Evolutionary conservation across 2,888 invertebrate species (phyloP).

Genomic region (Dione vanillae): DNA sequence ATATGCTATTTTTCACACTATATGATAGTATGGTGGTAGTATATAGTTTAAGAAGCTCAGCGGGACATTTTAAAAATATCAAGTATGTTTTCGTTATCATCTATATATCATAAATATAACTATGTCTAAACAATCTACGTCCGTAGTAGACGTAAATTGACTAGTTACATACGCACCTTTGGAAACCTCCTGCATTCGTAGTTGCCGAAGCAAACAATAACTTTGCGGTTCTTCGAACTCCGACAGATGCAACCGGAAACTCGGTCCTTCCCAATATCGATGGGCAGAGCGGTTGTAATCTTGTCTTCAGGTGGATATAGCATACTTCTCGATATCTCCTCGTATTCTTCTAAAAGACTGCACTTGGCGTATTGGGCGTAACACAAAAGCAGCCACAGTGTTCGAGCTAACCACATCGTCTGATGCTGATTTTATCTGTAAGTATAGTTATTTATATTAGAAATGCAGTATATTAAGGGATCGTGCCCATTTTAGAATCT

Average conservation of each 20-base stretch:
- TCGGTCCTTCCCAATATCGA: slow-evolving; percentile 65
- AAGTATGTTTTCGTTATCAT: no score
- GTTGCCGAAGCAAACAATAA: slow-evolving; percentile 82
- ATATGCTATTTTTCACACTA: no score
- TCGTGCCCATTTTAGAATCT: no score
- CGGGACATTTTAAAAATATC: no score
- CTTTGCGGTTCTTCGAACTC: slow-evolving; percentile 59
- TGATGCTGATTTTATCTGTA: slow-evolving; percentile 41
- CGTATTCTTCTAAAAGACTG: slow-evolving; percentile 66
- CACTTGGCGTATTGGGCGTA: slow-evolving; percentile 66
- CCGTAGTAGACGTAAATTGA: no score
- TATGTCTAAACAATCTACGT: no score
- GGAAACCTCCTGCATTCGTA: slow-evolving; percentile 80
- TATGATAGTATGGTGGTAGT: no score
- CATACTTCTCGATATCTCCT: slow-evolving; percentile 59
- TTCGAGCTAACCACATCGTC: slow-evolving; percentile 63
- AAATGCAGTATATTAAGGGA: no score
- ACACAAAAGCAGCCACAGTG: slow-evolving; percentile 72
- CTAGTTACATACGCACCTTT: slow-evolving; percentile 63
- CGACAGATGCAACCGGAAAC: slow-evolving; percentile 81
- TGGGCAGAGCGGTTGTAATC: slow-evolving; percentile 60
- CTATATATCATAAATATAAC: no score
- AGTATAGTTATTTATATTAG: not conserved
- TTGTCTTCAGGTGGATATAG: slow-evolving; percentile 57
- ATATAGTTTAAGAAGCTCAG: no score